These are phyloP conservation scores for Colossoma macropomum DNA, from an alignment of 2,113 vertebrate species.

Conservation along the genomic window DNA sequence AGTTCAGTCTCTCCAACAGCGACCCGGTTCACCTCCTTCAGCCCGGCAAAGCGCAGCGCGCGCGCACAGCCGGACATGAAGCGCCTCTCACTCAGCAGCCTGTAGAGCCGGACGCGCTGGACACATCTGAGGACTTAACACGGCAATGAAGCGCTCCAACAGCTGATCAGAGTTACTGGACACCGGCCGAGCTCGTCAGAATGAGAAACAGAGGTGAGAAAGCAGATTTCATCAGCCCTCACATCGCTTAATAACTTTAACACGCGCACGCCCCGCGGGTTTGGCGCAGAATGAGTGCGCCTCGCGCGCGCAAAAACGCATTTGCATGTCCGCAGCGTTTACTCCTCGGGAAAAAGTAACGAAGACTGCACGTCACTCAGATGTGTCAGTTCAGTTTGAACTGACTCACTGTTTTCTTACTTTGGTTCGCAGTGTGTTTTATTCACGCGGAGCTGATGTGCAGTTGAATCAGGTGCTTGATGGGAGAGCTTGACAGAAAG, in stretches of 20 bases:
- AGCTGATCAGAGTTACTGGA: constrained; percentile 3
- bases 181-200: background rate
- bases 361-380: no score
- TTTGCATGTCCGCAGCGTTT: no score
- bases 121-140: background rate
- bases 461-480: no score
- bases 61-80: background rate
- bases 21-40: no score
- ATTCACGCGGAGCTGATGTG: no score
- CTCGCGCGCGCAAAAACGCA: no score
- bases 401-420: no score
- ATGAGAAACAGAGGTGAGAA: constrained; percentile 41
- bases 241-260: background rate
- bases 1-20: background rate
- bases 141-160: background rate
- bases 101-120: background rate
- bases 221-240: background rate
- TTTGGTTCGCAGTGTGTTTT: no score
- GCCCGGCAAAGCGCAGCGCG: no score
- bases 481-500: background rate
- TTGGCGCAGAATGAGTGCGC: background rate
- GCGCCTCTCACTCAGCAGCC: background rate
- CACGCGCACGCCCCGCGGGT: background rate
- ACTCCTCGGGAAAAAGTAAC: no score
- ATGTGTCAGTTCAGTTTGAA: no score